Conservation (phyloP, 2,113 vertebrate species). For the Okapia johnstoni region DNA sequence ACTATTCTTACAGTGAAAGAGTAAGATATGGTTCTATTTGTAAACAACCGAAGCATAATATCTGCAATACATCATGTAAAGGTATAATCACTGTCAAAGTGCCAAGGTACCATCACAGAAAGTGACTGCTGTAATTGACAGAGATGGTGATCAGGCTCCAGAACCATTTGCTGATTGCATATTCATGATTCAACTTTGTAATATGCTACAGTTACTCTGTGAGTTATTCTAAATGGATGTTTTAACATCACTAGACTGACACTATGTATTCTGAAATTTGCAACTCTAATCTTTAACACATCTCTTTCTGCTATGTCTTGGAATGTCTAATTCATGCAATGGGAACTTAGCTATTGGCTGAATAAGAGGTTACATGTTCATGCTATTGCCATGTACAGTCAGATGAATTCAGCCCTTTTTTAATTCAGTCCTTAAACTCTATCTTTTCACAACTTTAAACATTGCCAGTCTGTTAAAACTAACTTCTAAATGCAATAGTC, state of each 20-base stretch:
- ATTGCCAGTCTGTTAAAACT: conserved; percentile 30
- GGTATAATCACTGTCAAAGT: conserved; percentile 84
- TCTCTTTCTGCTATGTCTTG: conserved; percentile 60
- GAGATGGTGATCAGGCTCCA: conserved; percentile 75
- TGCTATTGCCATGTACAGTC: conserved; percentile 1
- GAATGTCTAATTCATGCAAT: conserved; percentile 38
- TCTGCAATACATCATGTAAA: conserved; percentile 76
- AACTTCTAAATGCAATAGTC: conserved; percentile 9
- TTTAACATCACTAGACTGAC: conserved; percentile 78
- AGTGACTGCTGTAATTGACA: conserved; percentile 79
- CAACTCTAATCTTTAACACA: conserved; percentile 75
- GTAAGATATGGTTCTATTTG: conserved; percentile 77
- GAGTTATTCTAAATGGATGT: conserved; percentile 77
- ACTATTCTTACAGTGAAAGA: conserved; percentile 59
- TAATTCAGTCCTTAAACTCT: neutral
- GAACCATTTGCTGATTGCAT: conserved; percentile 81
- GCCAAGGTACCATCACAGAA: conserved; percentile 74
- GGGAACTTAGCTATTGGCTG: neutral
- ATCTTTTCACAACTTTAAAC: conserved; percentile 32
- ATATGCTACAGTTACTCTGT: conserved; percentile 72
- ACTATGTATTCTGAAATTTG: conserved; percentile 76
- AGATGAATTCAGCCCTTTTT: neutral
- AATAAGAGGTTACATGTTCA: conserved; percentile 11
- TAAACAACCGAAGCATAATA: conserved; percentile 79
- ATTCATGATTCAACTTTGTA: conserved; percentile 81